These are phyloP conservation scores for Xylocampa areola DNA, from an alignment of 2,888 invertebrate species.

Conservation along the genomic window DNA sequence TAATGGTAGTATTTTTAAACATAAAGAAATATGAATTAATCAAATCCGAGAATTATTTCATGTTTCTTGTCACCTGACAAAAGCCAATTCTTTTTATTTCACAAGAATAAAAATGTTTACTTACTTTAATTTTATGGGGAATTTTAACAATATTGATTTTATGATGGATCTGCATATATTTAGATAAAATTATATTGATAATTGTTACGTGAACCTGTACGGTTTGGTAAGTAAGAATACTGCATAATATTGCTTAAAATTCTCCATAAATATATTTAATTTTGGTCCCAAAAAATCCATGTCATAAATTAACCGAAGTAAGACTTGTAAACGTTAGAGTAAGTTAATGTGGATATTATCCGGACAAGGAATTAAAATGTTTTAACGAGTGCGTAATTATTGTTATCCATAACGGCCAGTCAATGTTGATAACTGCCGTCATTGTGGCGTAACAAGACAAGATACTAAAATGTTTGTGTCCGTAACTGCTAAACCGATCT, in stretches of 20 bases:
- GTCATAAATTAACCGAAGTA: constrained; percentile 13
- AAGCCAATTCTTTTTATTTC: neutral
- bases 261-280: constrained; percentile 15
- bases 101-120: neutral
- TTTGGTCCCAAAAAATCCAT: constrained; percentile 5
- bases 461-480: constrained; percentile 46
- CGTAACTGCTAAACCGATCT: constrained; percentile 42
- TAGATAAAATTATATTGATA: constrained; percentile 10
- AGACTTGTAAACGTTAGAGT: constrained; percentile 16
- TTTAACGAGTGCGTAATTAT: constrained; percentile 4
- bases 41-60: neutral
- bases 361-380: neutral
- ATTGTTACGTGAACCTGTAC: constrained; percentile 16
- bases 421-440: constrained; percentile 5
- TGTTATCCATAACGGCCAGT: constrained; percentile 9
- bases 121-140: constrained; percentile 23
- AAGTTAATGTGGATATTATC: constrained; percentile 6
- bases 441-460: constrained; percentile 14
- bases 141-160: constrained; percentile 26
- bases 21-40: constrained; percentile 4
- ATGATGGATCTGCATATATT: constrained; percentile 26
- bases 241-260: constrained; percentile 20
- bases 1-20: constrained; percentile 30
- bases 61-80: neutral
- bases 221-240: constrained; percentile 6